Conservation (phyloP, 2,888 invertebrate species). For the Troides aeacus region DNA sequence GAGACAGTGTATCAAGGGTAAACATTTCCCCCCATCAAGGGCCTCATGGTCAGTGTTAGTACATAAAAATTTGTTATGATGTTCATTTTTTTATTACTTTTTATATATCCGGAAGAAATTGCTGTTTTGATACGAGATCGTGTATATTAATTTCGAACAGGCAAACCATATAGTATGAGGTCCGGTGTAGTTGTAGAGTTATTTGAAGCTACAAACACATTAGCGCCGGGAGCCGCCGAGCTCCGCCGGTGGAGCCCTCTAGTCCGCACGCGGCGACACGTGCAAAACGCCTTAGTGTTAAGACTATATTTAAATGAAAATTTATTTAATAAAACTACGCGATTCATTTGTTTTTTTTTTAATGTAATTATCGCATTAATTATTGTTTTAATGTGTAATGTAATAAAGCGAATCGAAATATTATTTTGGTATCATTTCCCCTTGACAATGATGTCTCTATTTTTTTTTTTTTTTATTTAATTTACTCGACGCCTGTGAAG, state of each 20-base stretch:
- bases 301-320: constrained; percentile 51
- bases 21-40: no score
- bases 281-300: constrained; percentile 47
- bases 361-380: constrained; percentile 57
- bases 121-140: neutral
- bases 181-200: neutral
- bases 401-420: constrained; percentile 72
- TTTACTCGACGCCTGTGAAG: no score
- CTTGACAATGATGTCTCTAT: no score
- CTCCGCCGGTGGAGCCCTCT: constrained; percentile 46
- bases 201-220: constrained; percentile 2
- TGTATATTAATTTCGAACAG: neutral
- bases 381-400: constrained; percentile 68
- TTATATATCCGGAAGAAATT: no score
- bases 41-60: no score
- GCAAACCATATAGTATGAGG: no score
- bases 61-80: no score
- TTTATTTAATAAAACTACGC: constrained; percentile 59
- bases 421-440: constrained; percentile 39
- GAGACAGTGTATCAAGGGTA: no score
- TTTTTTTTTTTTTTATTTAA: no score
- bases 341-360: constrained; percentile 52
- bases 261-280: constrained; percentile 59
- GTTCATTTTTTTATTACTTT: no score
- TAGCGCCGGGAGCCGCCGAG: constrained; percentile 18